Base-by-base conservation (phyloP, 2,113 vertebrate species). In the Lethenteron reissneri region DNA sequence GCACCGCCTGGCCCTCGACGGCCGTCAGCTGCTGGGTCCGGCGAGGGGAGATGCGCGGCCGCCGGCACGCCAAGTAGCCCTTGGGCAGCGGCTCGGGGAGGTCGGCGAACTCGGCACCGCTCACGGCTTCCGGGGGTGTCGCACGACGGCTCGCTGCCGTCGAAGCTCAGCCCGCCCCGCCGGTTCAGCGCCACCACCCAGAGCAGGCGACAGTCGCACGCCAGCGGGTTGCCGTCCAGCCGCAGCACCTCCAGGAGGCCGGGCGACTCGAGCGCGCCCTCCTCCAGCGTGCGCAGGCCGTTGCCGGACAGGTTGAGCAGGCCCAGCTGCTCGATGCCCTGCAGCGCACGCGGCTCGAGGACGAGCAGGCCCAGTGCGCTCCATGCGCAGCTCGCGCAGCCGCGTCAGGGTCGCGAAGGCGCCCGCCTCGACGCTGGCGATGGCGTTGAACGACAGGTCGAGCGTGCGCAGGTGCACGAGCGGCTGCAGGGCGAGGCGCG, bases 361-460 rank as follows among this genome's bases (percentile, higher is more conserved):
- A 78, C 79, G 1, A 77, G 78, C 77, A 99, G 76, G 70, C 84
- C 83, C 1, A n/a, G 90, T 87, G 0, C 85, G 86, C 3, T 90
- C 92, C 10, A 99, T 83, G 80, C 94, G 89, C 15, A 99, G 85
- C 81, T 97, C 91, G 70, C 90, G 87, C 62, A 99, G 84, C 15
- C 89, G 83, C n/a, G 90, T 76, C 57, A 99, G 84, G 77, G 92
- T 88, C 8, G 84, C 80, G 73, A 99, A 87, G 14, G 89, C 85
- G 73, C 87, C 94, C 12, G 85, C 85, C n/a, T 88, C 87, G 76
- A 99, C 79, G 8, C 84, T 81, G 74, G 86, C 81, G 76, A 99
- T 97, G 71, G 90, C 90, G 77, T 99, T 99, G 81, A 88, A 83
- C 57, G 92, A 97, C 9, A 99, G 83, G 76, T 99, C 85, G 75